Evolutionary conservation across 2,113 vertebrate species (phyloP), one percentile per base, ranked within the genome.

Genomic region (Misgurnus mizolepis): DNA sequence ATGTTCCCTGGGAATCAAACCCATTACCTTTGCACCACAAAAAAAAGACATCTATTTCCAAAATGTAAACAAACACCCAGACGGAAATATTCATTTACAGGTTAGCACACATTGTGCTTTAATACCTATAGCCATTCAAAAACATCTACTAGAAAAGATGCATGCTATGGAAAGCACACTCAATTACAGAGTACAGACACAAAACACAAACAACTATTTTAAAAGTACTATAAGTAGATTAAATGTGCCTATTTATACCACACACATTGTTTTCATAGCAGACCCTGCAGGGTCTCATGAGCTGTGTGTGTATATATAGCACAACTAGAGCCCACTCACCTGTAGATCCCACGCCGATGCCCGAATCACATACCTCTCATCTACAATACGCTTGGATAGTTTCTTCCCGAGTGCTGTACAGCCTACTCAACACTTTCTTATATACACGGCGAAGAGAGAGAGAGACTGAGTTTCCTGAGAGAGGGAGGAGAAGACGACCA

Each of bases 381-480:
- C 68, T 84, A 81, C 85, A 39, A 62, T 50, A 80, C 77, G 27
- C 55, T 69, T 65, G 53, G 62, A 76, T 77, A 82, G 83, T 85
- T 82, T 85, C 78, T 58, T 67, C 81, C 68, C 77, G 82, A 89
- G 80, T 89, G 86, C 85, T 78, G 79, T 82, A 82, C 83, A 84
- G 83, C 80, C 71, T 83, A 80, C 85, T 66, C 82, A 77, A 80
- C 78, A 58, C 87, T 82, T 83, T 89, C 93, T 88, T 92, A 88
- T 89, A 93, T 76, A 78, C 78, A 77, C 73, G 65, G 45, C 17
- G 49, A 66, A 78, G 78, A 75, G 77, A 39, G 80, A 50, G 81
- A 81, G 85, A 75, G 80, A 41, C 66, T 79, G 70, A 50, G 84
- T 86, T 87, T 85, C 82, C 82, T 85, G 82, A 84, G 80, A 84